phyloP scores from a whole-genome alignment of 2,797 vertebrate species.

The Macropus fuliginosus region DNA sequence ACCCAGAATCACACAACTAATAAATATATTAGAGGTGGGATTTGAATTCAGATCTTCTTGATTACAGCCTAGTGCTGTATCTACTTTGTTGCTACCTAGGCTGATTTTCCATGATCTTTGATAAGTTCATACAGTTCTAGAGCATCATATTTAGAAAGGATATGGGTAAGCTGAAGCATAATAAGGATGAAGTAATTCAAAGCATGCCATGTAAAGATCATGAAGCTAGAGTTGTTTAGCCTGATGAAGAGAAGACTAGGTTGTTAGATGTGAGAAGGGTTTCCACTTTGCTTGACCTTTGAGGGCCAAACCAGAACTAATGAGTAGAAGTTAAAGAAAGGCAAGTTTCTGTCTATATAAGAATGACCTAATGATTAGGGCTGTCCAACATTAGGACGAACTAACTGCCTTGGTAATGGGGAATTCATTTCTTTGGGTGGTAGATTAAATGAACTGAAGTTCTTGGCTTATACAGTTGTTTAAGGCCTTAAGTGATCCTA shows the following conservation, averaged over 20 bases:
- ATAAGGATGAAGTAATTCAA: background rate
- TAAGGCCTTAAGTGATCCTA: background rate
- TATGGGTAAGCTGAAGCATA: background rate
- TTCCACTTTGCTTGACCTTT: background rate
- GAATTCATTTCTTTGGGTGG: background rate
- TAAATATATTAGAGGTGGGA: background rate
- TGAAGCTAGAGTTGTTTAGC: background rate
- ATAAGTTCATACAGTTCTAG: background rate
- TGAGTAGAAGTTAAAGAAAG: background rate
- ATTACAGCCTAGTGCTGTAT: background rate
- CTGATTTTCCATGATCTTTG: background rate
- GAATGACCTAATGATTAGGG: background rate
- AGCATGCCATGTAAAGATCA: background rate
- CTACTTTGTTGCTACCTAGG: background rate
- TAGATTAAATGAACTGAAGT: background rate
- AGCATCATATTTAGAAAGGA: background rate
- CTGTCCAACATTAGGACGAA: background rate
- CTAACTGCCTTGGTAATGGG: background rate
- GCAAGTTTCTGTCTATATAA: background rate
- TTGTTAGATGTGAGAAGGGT: background rate
- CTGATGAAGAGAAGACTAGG: background rate
- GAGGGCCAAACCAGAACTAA: background rate
- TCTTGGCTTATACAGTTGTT: background rate
- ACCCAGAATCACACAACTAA: background rate
- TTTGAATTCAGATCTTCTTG: background rate